Conservation (phyloP, 2,888 invertebrate species). For the Atethmia centrago region DNA sequence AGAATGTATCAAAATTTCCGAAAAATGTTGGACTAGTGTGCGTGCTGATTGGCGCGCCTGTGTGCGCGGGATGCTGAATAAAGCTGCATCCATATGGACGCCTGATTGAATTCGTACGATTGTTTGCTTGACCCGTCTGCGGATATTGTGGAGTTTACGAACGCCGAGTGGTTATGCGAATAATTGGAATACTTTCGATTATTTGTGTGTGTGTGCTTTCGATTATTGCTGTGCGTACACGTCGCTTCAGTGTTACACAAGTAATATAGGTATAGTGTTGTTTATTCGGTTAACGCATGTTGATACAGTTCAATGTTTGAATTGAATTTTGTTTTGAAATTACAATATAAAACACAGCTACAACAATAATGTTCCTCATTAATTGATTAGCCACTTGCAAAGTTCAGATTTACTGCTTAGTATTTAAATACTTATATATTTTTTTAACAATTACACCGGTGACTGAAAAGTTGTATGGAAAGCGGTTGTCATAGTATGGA, state of each 20-base stretch:
- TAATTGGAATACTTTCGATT: slow-evolving; percentile 66
- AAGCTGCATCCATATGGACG: slow-evolving; percentile 75
- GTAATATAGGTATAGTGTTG: slow-evolving; percentile 4
- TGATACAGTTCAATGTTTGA: not conserved
- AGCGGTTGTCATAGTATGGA: not conserved
- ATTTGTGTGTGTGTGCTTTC: slow-evolving; percentile 55
- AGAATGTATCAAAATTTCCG: slow-evolving; percentile 77
- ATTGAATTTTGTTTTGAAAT: not conserved
- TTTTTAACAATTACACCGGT: not conserved
- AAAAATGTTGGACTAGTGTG: slow-evolving; percentile 68
- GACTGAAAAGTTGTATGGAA: not conserved
- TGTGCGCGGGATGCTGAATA: slow-evolving; percentile 84
- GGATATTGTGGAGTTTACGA: slow-evolving; percentile 59
- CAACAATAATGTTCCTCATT: not conserved
- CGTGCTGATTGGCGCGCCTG: slow-evolving; percentile 63
- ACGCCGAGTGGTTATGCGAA: slow-evolving; percentile 59
- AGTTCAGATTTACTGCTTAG: not conserved
- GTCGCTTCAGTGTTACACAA: slow-evolving; percentile 33
- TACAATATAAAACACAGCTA: not conserved
- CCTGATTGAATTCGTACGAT: slow-evolving; percentile 71
- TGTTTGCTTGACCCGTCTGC: slow-evolving; percentile 61
- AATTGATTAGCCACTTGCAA: not conserved
- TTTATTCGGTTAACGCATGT: slow-evolving; percentile 13
- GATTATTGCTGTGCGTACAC: slow-evolving; percentile 60
- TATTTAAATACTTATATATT: not conserved